Conservation (phyloP, 2,797 vertebrate genomes). For the Clarias platycephalus region DNA sequence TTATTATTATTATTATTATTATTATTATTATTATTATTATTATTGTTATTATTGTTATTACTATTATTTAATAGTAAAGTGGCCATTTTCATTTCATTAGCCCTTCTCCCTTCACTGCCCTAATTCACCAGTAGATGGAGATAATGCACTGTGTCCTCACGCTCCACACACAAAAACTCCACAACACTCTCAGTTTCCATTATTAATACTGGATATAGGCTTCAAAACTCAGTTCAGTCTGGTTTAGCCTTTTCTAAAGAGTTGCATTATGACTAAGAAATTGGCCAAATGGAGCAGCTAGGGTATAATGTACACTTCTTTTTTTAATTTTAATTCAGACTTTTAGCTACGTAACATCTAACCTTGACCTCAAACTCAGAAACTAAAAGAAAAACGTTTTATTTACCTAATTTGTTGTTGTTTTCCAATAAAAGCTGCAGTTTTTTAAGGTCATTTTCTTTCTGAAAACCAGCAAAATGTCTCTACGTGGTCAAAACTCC, state of each 20-base stretch:
- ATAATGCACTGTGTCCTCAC: slow-evolving; percentile 44
- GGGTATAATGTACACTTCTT: background rate
- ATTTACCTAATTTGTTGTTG: background rate
- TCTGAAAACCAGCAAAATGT: background rate
- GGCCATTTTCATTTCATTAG: background rate
- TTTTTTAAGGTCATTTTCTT: background rate
- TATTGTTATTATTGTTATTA: no score
- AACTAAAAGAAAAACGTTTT: background rate
- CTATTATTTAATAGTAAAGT: no score
- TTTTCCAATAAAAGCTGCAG: background rate
- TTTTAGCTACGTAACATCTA: background rate
- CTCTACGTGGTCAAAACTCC: background rate
- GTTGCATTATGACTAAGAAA: slow-evolving; percentile 3
- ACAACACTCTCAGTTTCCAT: slow-evolving; percentile 31
- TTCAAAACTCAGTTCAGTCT: background rate
- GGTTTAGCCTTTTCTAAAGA: slow-evolving; percentile 13
- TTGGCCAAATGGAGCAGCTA: background rate
- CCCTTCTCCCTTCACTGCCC: background rate
- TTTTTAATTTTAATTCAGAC: slow-evolving; percentile 29
- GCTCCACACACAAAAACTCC: slow-evolving; percentile 33
- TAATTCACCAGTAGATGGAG: slow-evolving; percentile 56
- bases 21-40: no score
- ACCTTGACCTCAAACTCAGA: background rate
- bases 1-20: no score
- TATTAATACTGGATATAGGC: background rate